Base-by-base conservation (phyloP, 53 echinoderm and acorn worm species). In the Hippasteria phrygiana region DNA sequence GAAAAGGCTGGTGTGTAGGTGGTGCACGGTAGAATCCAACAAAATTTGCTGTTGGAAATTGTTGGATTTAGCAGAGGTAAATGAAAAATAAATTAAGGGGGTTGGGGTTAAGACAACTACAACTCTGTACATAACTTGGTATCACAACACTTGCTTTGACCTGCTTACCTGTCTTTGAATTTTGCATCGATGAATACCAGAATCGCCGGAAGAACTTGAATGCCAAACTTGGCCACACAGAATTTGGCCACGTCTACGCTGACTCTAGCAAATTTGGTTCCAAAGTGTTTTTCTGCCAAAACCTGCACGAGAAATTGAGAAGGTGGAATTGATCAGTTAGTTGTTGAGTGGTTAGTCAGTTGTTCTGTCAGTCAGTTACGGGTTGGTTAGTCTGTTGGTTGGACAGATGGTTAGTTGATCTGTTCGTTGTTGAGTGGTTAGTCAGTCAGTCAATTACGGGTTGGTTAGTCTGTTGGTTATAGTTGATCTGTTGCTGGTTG, bases 151-250 rank as follows among this genome's bases (percentile, higher is more conserved):
- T 29, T 55, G 56, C 28, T 32, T 29, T 80, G 10, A 13, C 13
- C 20, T 26, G 37, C 88, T 82, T 87, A 94, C 98, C 94, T 94
- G 89, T 98, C 98, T 17, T 90, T 88, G 37, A 87, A 87, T 20
- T 74, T 86, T 16, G 93, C 95, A 89, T 98, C 94, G 27, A 74
- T 91, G 69, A 98, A 98, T 46, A 90, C 80, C 1, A 98, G 87
- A 6, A 98, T 87, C 16, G 95, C 91, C 16, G 98, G 98, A 31
- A 98, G 87, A 9, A 96, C 90, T 62, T 94, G 90, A n/a, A 98
- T 92, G 71, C 94, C 90, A 6, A 98, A 74, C 36, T 93, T 98
- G 18, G 20, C 26, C 3, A 96, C 88, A 43, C 96, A 92, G 88
- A 98, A 98, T 12, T 91, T 69, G 17, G 91, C 93, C 42, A 89